Evolutionary conservation across 2,888 invertebrate species (phyloP).

Genomic region (Craniophora ligustri): DNA sequence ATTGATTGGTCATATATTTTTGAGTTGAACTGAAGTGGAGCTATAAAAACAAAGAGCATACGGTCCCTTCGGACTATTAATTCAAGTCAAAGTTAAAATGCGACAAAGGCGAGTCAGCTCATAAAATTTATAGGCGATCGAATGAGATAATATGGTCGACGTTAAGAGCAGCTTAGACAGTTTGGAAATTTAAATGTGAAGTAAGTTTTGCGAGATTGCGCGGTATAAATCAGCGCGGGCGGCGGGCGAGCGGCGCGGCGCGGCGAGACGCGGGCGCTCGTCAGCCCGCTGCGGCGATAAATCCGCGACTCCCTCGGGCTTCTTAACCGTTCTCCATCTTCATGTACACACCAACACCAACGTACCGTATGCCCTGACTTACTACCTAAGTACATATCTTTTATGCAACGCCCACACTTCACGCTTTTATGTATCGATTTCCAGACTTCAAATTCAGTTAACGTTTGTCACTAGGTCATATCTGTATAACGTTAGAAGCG

Average conservation of each 20-base stretch:
- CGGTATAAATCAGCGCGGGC: constrained; percentile 85
- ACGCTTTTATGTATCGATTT: constrained; percentile 15
- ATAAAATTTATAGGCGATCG: constrained; percentile 89
- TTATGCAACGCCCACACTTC: constrained; percentile 41
- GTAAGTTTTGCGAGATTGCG: constrained; percentile 89
- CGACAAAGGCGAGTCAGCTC: constrained; percentile 86
- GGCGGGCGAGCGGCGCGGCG: constrained; percentile 62
- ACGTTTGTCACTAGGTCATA: neutral
- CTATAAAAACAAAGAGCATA: constrained; percentile 73
- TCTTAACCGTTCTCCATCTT: constrained; percentile 81
- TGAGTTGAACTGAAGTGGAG: constrained; percentile 55
- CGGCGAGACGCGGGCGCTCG: constrained; percentile 70
- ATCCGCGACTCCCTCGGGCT: constrained; percentile 85
- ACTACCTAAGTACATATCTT: constrained; percentile 44
- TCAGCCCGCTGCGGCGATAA: constrained; percentile 82
- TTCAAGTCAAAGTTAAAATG: constrained; percentile 80
- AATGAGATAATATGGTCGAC: constrained; percentile 88
- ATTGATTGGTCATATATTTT: constrained; percentile 51
- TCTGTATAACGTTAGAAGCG: neutral
- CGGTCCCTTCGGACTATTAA: constrained; percentile 79
- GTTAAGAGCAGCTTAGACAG: constrained; percentile 89
- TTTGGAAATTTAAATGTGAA: constrained; percentile 89
- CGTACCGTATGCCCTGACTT: constrained; percentile 37
- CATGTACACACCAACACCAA: constrained; percentile 66
- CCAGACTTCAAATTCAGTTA: constrained; percentile 17